Conservation (phyloP, 1,140 invertebrate species). For the Leptestheria dahalacensis region DNA sequence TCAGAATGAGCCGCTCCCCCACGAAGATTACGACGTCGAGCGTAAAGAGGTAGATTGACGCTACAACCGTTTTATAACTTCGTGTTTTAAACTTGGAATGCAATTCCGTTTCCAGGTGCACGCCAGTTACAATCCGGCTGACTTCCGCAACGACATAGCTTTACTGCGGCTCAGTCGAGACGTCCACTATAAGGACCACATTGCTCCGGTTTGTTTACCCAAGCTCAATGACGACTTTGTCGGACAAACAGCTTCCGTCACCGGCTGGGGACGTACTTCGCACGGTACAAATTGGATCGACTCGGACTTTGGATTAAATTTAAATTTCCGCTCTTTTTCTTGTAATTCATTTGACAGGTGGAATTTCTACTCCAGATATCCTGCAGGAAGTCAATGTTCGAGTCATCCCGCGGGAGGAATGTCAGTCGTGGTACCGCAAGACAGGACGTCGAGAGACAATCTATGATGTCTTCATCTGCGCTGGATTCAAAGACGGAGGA, state of each 20-base stretch:
- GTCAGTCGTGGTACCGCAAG: conserved; percentile 77
- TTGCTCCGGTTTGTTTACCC: conserved; percentile 70
- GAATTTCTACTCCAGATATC: conserved; percentile 31
- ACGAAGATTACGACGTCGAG: conserved; percentile 77
- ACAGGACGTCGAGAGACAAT: conserved; percentile 78
- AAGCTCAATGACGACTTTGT: conserved; percentile 53
- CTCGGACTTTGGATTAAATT: not conserved
- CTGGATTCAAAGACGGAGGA: conserved; percentile 69
- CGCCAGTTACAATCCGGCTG: conserved; percentile 68
- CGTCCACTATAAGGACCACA: conserved; percentile 73
- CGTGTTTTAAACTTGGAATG: not conserved
- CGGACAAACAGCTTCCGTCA: conserved; percentile 70
- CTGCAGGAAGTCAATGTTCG: conserved; percentile 57
- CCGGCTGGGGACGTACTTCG: conserved; percentile 73
- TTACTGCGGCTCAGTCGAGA: conserved; percentile 59
- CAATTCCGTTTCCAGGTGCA: conserved; percentile 38
- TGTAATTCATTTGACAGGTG: conserved; percentile 20
- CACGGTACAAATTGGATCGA: conserved; percentile 42
- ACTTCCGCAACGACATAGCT: conserved; percentile 79
- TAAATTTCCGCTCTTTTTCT: not conserved
- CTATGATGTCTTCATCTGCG: conserved; percentile 83
- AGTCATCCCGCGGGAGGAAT: conserved; percentile 79
- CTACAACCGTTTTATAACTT: not conserved
- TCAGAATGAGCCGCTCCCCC: conserved; percentile 52
- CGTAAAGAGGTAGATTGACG: conserved; percentile 54